Evolutionary conservation across 2,888 invertebrate genomes (phyloP), one percentile per base, ranked within the genome.

Genomic region (Drosophila meridionalis): DNA sequence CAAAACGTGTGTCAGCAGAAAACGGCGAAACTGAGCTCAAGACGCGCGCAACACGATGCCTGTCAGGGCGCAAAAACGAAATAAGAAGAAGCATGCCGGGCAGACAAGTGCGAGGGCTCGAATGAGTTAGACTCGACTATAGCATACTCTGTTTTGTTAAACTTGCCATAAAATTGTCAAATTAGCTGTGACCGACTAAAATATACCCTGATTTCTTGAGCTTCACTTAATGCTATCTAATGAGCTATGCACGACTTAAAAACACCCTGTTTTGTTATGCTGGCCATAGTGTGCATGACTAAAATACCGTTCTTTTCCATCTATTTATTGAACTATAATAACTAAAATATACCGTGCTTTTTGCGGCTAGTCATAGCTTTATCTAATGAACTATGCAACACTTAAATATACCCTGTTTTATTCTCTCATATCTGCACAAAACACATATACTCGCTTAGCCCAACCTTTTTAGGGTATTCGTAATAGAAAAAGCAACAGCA

Each of bases 1-100:
- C 60, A 70, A 78, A 78, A 62, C 76, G 73, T 82, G 84, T 81
- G 76, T 84, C 79, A 87, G 85, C 84, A 78, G 47, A 85, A 77
- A 82, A 64, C 42, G 42, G 20, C 52, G 57, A 66, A 78, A 61
- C 65, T 43, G 62, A 77, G 59, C 62, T 50, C 26, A 32, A 32
- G 52, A 55, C 20, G 52, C 62, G 55, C 28, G 52, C 65, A 69
- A 59, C 62, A 57, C 65, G 78, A 66, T 48, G 72, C 68, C 69
- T 76, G 73, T 73, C 80, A 76, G 43, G 30, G 36, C 45, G 12
- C 12, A 55, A 5, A 40, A 40, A 5, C 14, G 40, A 42, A n/a
- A 42, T 11, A 4, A 12, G 20, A n/a, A 42, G 14, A 57, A 20
- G 11, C n/a, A 8, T 9, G 26, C 30, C 1, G 11, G 9, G 20